These are phyloP conservation scores for Pelagia noctiluca DNA, from an alignment of 30 jellyfish, hydroid and myxozoan genomes.

Conservation along the genomic window DNA sequence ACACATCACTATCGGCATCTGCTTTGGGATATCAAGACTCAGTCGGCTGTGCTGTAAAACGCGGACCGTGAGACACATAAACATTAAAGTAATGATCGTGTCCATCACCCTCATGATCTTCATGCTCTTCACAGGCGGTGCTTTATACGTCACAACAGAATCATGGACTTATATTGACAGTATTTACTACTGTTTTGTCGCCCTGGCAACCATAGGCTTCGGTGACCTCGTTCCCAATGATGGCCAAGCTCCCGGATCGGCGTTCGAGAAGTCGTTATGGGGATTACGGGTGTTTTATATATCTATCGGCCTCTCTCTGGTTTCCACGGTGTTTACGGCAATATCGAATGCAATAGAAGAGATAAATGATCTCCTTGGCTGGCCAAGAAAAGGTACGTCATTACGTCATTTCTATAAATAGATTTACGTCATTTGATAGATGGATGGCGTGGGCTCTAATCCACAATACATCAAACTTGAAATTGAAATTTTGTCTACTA, in stretches of 20 bases:
- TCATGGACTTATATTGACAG: conserved; percentile 96
- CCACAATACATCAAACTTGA: too few species aligned
- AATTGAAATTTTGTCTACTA: too few species aligned
- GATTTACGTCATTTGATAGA: too few species aligned
- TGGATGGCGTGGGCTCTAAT: too few species aligned
- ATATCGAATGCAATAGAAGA: conserved; percentile 98
- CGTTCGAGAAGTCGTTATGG: conserved; percentile 94
- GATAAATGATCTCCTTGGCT: conserved; percentile 76
- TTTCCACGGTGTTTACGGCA: conserved; percentile 97
- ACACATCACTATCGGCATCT: conserved; percentile 93
- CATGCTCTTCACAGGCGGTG: conserved; percentile 96
- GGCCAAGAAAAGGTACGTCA: conserved; percentile 85
- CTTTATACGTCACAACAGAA: conserved; percentile 88
- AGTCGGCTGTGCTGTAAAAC: conserved; percentile 75
- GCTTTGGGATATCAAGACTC: conserved; percentile 72
- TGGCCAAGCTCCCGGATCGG: conserved; percentile 96
- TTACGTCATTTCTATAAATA: too few species aligned
- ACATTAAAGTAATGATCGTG: conserved; percentile 93
- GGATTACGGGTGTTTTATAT: conserved; percentile 86
- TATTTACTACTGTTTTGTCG: conserved; percentile 95
- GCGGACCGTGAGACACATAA: conserved; percentile 77
- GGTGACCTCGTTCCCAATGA: conserved; percentile 99
- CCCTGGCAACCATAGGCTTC: conserved; percentile 98
- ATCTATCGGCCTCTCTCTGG: conserved; percentile 91
- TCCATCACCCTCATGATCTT: conserved; percentile 81